Conservation (phyloP, 2,113 vertebrate genomes). For the Glareola pratincola region DNA sequence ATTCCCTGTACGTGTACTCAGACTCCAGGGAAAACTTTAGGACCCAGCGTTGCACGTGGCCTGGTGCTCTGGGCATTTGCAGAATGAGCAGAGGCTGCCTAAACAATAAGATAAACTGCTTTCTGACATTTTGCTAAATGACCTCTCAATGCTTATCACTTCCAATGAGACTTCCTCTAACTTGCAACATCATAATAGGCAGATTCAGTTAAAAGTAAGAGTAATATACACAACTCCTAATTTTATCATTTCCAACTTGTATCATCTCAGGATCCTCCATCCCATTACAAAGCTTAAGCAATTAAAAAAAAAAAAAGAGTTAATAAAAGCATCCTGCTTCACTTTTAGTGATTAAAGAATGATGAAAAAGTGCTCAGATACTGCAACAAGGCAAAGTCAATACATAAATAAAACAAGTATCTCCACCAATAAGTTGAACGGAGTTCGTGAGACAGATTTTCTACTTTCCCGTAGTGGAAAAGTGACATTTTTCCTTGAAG, state of each 20-base stretch:
- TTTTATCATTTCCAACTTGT: not conserved
- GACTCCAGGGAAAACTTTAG: not conserved
- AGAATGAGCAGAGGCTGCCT: not conserved
- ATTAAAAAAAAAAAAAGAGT: not conserved
- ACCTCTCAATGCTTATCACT: not conserved
- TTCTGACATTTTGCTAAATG: not conserved
- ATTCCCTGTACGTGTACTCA: not conserved
- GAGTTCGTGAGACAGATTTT: not conserved
- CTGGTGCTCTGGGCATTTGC: not conserved
- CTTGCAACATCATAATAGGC: not conserved
- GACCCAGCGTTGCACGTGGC: fast-evolving
- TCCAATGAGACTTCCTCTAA: not conserved
- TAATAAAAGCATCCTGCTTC: not conserved
- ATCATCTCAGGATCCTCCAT: not conserved
- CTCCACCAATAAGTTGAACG: not conserved
- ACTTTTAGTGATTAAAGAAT: not conserved
- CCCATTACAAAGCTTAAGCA: not conserved
- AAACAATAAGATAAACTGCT: not conserved
- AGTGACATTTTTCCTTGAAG: not conserved
- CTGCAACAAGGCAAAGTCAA: not conserved
- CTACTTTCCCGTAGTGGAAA: not conserved
- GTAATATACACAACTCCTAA: not conserved
- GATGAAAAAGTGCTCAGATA: not conserved
- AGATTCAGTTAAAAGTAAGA: not conserved
- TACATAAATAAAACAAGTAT: not conserved